Conservation (phyloP, 92 coral and sea anemone species). For the Paragorgia papillata region DNA sequence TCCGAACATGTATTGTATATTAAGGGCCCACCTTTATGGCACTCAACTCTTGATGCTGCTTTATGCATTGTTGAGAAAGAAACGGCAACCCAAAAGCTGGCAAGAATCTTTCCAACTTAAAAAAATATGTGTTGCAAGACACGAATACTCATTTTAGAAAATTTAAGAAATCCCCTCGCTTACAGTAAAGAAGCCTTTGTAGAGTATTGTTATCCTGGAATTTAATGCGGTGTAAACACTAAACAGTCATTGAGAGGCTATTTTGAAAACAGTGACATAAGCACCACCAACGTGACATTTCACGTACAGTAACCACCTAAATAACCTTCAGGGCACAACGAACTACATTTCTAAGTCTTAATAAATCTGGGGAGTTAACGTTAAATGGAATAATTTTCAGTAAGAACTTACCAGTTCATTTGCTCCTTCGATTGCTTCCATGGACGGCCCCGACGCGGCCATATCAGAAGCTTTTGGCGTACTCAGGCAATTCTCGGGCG, state of each 20-base stretch:
- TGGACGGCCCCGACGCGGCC: slow-evolving; percentile 19
- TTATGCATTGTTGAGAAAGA: no score
- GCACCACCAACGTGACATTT: no score
- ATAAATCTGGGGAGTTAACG: background rate
- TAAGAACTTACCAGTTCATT: slow-evolving; percentile 41
- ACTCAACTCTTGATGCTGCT: no score
- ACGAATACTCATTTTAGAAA: background rate
- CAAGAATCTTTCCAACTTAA: no score
- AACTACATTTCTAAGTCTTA: background rate
- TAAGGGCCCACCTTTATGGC: no score
- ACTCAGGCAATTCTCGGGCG: no score
- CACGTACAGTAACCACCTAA: background rate
- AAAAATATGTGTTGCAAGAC: no score
- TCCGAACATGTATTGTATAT: no score
- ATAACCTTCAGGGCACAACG: background rate
- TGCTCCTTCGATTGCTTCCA: slow-evolving; percentile 25
- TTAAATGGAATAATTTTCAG: background rate
- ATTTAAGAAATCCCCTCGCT: background rate
- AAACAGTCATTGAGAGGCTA: background rate
- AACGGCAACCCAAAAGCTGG: no score
- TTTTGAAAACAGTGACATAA: background rate
- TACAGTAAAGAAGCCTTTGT: background rate
- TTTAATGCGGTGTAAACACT: background rate
- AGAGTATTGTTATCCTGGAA: background rate
- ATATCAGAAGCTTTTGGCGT: slow-evolving; percentile 7